Evolutionary conservation across 2,888 invertebrate genomes (phyloP), one percentile per base, ranked within the genome.

Genomic region (Dione juno): DNA sequence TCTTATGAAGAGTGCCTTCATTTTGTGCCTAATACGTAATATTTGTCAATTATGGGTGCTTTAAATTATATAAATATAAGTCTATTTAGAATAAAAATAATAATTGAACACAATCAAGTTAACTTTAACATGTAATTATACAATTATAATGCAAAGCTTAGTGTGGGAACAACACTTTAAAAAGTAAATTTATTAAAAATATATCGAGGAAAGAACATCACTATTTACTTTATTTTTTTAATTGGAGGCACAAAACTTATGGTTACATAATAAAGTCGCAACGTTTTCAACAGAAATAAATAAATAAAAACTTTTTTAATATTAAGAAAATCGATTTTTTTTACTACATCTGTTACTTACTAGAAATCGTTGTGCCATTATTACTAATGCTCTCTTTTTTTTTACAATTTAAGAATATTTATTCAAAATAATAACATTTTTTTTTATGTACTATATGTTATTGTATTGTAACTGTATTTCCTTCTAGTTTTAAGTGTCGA

Each of bases 401-500:
- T 76, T 79, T 80, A 84, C 83, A 83, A 84, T 80, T 84, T 90
- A 91, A 89, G 89, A 81, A 86, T 92, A 91, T 92, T 92, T 92
- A 92, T 92, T 90, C 85, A 69, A 84, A 83, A 52, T 41, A 66
- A 66, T 69, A 69, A 67, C 66, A 40, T 67, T 69, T 70, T 68
- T 70, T 59, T 52, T 53, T n/a, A 52, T 48, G 19, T 45, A 81
- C 82, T 86, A 81, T 82, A 89, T 88, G 87, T 89, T 88, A 88
- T 86, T 84, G 85, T 84, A 80, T 81, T 66, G 57, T 73, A 72
- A 85, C 80, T 90, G 87, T 89, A 90, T 88, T 89, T 90, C 89
- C 87, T 87, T 87, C 77, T 90, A 91, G 88, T 74, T 77, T 77
- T 92, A 92, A 90, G 92, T 84, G 88, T 89, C 87, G 88, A 93